Base-by-base conservation (phyloP, 92 coral and sea anemone genomes). In the Palythoa grandiflora region DNA sequence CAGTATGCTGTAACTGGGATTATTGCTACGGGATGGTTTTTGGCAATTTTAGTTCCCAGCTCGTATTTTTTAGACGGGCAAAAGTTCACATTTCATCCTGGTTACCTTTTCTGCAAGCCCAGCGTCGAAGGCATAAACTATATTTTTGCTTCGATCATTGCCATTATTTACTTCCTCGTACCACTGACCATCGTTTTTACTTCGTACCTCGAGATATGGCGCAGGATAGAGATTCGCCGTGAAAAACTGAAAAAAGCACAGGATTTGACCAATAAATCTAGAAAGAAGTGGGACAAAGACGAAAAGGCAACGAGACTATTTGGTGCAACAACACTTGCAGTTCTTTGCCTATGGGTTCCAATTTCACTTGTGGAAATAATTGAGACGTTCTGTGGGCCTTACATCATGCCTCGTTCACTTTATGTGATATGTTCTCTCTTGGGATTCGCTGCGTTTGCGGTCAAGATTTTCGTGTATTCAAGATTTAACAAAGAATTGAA, bases 81-180 rank as follows among this genome's bases (percentile, higher is more conserved):
- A 38, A 68, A 44, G 21, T 81, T 81, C 48, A 40, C 55, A 65
- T 81, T 81, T 63, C 86, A 81, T 35, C 86, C 86, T 4, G 86
- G 86, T 14, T 81, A 81, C 21, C 59, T 81, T 10, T 65, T 81
- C 63, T 81, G 86, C 86, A 81, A 52, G 37, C 86, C 86, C n/a
- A 71, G 47, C 47, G 66, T 65, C 55, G 74, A 66, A 66, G 75
- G 48, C 48, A 21, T 39, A 5, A 68, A 68, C 75, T 81, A 81
- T 13, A 9, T 38, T 37, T 65, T 65, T 15, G 75, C 75, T 6
- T 65, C 76, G 3, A 63, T 66, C 8, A 5, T 81, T 35, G 76
- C 37, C 3, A 51, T 65, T 2, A 12, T 81, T 44, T 81, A 39
- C 76, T 9, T 66, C 9, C 39, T 81, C 20, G 48, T 81, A 53